These are phyloP conservation scores for Zeuzera pyrina DNA, from an alignment of 2,888 invertebrate genomes.

Conservation along the genomic window DNA sequence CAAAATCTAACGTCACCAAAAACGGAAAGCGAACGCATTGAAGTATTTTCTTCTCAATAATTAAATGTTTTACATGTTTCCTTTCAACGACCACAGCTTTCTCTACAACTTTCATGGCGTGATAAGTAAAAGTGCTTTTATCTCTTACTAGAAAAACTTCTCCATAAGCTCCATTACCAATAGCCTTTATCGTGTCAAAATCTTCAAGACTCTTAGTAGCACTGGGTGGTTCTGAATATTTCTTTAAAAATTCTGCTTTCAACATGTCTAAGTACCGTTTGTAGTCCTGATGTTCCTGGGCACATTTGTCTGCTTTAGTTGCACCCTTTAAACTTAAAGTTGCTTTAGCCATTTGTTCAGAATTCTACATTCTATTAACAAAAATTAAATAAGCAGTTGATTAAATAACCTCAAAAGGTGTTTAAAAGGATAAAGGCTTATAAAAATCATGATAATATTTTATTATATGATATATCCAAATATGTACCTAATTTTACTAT, in stretches of 20 bases:
- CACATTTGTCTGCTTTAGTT: conserved; percentile 37
- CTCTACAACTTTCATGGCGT: conserved; percentile 91
- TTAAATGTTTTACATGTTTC: conserved; percentile 90
- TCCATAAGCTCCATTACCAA: conserved; percentile 93
- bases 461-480: too few species aligned
- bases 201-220: conserved; percentile 53
- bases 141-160: conserved; percentile 84
- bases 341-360: too few species aligned
- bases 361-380: too few species aligned
- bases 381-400: too few species aligned
- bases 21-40: conserved; percentile 89
- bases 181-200: conserved; percentile 81
- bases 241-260: conserved; percentile 43
- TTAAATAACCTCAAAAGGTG: too few species aligned
- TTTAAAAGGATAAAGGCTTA: too few species aligned
- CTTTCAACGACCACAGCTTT: conserved; percentile 89
- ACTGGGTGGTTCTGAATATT: conserved; percentile 21
- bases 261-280: conserved; percentile 44
- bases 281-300: conserved; percentile 45
- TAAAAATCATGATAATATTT: too few species aligned
- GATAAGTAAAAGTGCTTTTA: conserved; percentile 75
- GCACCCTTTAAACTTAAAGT: too few species aligned
- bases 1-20: conserved; percentile 82
- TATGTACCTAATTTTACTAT: too few species aligned
- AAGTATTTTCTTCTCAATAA: conserved; percentile 90